These are phyloP conservation scores for Phoxinus dragarum DNA, from an alignment of 2,797 vertebrate species.

Conservation along the genomic window DNA sequence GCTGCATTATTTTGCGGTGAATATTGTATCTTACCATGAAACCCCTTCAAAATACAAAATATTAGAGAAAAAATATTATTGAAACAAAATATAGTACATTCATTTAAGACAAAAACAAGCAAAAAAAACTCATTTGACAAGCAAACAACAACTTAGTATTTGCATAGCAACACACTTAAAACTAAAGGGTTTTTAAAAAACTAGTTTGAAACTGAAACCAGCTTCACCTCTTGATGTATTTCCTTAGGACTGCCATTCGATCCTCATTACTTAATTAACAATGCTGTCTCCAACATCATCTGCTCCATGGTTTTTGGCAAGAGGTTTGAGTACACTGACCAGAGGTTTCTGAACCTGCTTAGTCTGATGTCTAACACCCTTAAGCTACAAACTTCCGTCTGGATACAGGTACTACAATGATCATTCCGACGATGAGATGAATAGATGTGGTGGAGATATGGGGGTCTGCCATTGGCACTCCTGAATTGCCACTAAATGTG, in stretches of 20 bases:
- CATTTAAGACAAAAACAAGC: not conserved
- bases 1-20: not conserved
- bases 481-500: not conserved
- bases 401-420: conserved; percentile 38
- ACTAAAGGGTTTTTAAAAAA: not conserved
- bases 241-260: conserved; percentile 64
- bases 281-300: conserved; percentile 74
- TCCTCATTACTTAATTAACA: conserved; percentile 57
- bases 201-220: not conserved
- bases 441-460: not conserved
- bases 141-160: not conserved
- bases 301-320: conserved; percentile 72
- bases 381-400: conserved; percentile 44
- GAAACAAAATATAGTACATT: not conserved
- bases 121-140: not conserved
- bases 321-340: conserved; percentile 71
- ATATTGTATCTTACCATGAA: not conserved
- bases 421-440: not conserved
- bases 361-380: conserved; percentile 32
- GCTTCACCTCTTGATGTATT: not conserved
- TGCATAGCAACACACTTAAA: not conserved
- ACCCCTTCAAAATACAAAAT: not conserved
- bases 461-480: not conserved
- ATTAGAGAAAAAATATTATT: not conserved
- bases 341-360: conserved; percentile 45